These are phyloP conservation scores for Eleginops maclovinus DNA, from an alignment of 2,113 vertebrate genomes.

Conservation along the genomic window DNA sequence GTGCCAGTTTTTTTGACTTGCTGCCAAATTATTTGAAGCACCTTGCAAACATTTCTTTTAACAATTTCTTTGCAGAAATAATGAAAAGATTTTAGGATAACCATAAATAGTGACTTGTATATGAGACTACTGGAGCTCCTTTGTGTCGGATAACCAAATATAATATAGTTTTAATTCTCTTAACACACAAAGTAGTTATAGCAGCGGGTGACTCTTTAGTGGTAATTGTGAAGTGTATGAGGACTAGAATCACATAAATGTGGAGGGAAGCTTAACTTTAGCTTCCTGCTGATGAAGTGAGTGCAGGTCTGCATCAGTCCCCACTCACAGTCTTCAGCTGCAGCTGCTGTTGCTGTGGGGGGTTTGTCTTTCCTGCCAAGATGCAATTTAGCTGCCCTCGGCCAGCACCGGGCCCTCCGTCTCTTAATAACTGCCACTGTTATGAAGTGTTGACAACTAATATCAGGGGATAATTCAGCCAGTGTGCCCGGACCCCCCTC, in stretches of 20 bases:
- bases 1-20: no score
- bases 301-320: slow-evolving; percentile 15
- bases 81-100: not conserved
- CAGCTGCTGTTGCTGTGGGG: slow-evolving; percentile 72
- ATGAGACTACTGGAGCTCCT: not conserved
- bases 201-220: no score
- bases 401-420: slow-evolving; percentile 87
- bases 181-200: not conserved
- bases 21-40: no score
- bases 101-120: not conserved
- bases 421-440: slow-evolving; percentile 99
- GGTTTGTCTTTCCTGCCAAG: slow-evolving; percentile 78
- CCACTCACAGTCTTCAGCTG: slow-evolving; percentile 11
- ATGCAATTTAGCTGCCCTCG: slow-evolving; percentile 95
- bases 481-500: slow-evolving; percentile 67
- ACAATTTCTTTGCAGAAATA: no score
- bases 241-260: not conserved
- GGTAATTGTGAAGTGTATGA: not conserved
- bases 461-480: slow-evolving; percentile 84
- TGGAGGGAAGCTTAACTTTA: slow-evolving; percentile 21
- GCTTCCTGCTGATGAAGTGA: slow-evolving; percentile 1
- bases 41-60: no score
- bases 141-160: not conserved
- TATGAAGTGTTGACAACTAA: slow-evolving; percentile 95
- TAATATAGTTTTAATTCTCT: not conserved